A percentile compares a stretch with the other conserved stretches of the same genome.
phyloP scores from a whole-genome alignment of 2,888 invertebrate species.

The Lasioglossum vierecki region DNA sequence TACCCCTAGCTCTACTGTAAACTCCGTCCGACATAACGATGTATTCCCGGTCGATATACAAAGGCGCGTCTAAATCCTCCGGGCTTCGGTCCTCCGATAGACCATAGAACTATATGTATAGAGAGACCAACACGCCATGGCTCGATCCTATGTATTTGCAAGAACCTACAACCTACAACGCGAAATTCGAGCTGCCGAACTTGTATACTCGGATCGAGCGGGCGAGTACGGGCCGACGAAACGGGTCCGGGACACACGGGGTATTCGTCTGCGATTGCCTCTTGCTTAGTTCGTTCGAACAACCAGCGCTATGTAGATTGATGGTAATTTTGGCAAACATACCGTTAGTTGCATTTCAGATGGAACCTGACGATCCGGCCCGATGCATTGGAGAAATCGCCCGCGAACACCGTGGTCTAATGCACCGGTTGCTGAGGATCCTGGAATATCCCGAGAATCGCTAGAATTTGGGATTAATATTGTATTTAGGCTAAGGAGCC shows the following conservation, averaged over 20 bases:
- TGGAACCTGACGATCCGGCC: constrained; percentile 56
- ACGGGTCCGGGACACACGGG: background rate
- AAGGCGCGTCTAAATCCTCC: constrained; percentile 62
- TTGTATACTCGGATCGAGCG: constrained; percentile 31
- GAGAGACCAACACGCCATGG: background rate
- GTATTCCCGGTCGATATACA: constrained; percentile 68
- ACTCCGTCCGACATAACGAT: constrained; percentile 70
- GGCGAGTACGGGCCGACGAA: constrained; percentile 36
- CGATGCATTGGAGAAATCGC: background rate
- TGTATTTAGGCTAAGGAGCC: background rate
- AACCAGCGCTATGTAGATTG: constrained; percentile 60
- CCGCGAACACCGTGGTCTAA: background rate
- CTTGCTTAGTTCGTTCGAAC: constrained; percentile 15
- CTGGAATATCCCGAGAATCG: background rate
- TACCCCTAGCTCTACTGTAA: constrained; percentile 60
- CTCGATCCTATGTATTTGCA: background rate
- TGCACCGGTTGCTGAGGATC: background rate
- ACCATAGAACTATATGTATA: background rate
- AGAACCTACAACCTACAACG: background rate
- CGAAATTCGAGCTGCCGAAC: background rate
- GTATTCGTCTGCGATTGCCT: constrained; percentile 27
- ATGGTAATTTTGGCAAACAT: constrained; percentile 72
- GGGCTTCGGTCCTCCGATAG: constrained; percentile 41
- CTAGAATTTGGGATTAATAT: background rate
- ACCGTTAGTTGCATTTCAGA: constrained; percentile 71